Conservation (phyloP, 2,797 vertebrate genomes). For the Knipowitschia caucasica region DNA sequence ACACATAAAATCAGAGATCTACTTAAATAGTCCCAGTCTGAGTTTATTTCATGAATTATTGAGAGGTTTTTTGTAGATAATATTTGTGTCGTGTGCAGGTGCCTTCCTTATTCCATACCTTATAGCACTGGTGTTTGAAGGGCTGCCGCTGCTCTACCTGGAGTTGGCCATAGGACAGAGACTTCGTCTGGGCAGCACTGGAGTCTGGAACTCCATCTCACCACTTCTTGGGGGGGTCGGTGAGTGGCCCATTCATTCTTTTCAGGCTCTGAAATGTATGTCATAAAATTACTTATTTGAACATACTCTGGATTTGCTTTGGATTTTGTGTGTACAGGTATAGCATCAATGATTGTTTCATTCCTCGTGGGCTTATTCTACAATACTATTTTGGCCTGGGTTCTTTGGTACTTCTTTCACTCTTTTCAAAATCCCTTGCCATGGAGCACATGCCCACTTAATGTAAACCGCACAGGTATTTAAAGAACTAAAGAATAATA, state of each 20-base stretch:
- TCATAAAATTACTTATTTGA: neutral
- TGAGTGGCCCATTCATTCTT: constrained; percentile 41
- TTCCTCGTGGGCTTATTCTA: constrained; percentile 83
- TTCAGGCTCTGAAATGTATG: neutral
- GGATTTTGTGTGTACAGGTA: constrained; percentile 62
- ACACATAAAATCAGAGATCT: too few species aligned
- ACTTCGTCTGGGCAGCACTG: constrained; percentile 80
- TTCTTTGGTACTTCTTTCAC: constrained; percentile 89
- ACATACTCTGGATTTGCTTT: neutral
- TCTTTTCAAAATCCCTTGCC: constrained; percentile 89
- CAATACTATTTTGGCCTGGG: constrained; percentile 86
- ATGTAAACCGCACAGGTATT: constrained; percentile 78
- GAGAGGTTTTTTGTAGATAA: neutral
- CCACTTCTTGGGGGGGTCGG: constrained; percentile 85
- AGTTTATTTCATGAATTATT: constrained; percentile 6
- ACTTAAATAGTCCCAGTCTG: constrained; percentile 4
- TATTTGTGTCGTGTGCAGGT: constrained; percentile 64
- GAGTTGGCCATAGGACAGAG: constrained; percentile 88
- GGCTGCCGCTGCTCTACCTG: constrained; percentile 85
- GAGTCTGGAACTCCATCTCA: constrained; percentile 84
- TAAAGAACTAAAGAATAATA: neutral
- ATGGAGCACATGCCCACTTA: constrained; percentile 83
- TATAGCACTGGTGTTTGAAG: constrained; percentile 84
- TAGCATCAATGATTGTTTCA: constrained; percentile 74
- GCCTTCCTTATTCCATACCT: constrained; percentile 91